phyloP scores from a whole-genome alignment of 2,797 vertebrate species.

The Karalla daura region DNA sequence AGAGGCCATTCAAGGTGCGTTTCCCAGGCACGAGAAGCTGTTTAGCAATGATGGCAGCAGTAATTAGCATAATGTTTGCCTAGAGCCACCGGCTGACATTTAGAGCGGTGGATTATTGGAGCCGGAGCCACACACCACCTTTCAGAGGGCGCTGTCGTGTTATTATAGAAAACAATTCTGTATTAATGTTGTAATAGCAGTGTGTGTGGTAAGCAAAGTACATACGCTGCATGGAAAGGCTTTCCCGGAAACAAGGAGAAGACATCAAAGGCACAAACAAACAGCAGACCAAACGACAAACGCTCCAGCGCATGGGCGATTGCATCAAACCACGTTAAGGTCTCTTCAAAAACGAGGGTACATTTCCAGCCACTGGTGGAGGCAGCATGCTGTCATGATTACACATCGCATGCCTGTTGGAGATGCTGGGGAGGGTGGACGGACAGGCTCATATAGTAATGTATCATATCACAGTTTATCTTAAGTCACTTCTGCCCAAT shows the following conservation, averaged over 20 bases:
- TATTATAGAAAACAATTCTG: conserved; percentile 58
- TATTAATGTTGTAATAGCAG: conserved; percentile 46
- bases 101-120: conserved; percentile 71
- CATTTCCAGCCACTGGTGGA: neutral
- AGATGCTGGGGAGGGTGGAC: conserved; percentile 11
- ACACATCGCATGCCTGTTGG: conserved; percentile 7
- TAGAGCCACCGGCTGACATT: conserved; percentile 72
- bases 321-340: too few species aligned
- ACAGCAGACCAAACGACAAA: too few species aligned
- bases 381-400: conserved; percentile 24
- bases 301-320: too few species aligned
- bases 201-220: too few species aligned
- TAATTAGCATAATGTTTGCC: conserved; percentile 73
- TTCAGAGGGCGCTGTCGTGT: conserved; percentile 50
- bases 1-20: conserved; percentile 52
- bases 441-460: too few species aligned
- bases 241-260: too few species aligned
- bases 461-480: conserved; percentile 30
- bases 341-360: too few species aligned
- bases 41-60: conserved; percentile 60
- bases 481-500: conserved; percentile 16
- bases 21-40: conserved; percentile 51
- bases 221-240: conserved; percentile 20
- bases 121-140: conserved; percentile 54
- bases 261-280: too few species aligned